Conservation (phyloP, 2,797 vertebrate genomes). For the Enteromius paludinosus region DNA sequence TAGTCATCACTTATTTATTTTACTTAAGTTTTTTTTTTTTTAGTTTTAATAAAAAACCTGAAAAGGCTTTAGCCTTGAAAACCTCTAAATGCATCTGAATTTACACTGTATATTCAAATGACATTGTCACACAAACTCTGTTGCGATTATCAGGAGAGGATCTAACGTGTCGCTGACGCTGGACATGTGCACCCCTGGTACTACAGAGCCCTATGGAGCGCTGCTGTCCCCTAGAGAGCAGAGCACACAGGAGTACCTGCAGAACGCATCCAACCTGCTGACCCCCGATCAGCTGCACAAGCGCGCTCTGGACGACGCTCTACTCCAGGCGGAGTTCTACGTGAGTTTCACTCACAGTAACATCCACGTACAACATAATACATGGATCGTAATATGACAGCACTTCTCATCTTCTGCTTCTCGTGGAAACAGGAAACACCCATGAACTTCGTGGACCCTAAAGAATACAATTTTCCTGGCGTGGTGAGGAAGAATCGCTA, state of each 20-base stretch:
- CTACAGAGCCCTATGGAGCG: conserved; percentile 91
- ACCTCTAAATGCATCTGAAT: neutral
- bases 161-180: conserved; percentile 97
- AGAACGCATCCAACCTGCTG: conserved; percentile 86
- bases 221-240: conserved; percentile 94
- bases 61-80: neutral
- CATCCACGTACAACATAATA: neutral
- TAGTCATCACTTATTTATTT: neutral
- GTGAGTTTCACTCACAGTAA: conserved; percentile 76
- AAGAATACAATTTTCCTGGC: conserved; percentile 95
- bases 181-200: conserved; percentile 97
- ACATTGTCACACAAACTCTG: conserved; percentile 1
- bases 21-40: neutral
- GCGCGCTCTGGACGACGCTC: conserved; percentile 91
- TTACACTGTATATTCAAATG: neutral
- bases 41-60: neutral
- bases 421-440: conserved; percentile 89
- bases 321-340: conserved; percentile 95
- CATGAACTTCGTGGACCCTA: conserved; percentile 99
- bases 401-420: conserved; percentile 60
- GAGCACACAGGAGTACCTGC: conserved; percentile 90
- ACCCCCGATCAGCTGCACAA: conserved; percentile 88
- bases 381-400: neutral
- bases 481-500: conserved; percentile 98
- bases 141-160: conserved; percentile 84